Conservation (phyloP, 2,113 vertebrate genomes). For the Macrotus californicus region DNA sequence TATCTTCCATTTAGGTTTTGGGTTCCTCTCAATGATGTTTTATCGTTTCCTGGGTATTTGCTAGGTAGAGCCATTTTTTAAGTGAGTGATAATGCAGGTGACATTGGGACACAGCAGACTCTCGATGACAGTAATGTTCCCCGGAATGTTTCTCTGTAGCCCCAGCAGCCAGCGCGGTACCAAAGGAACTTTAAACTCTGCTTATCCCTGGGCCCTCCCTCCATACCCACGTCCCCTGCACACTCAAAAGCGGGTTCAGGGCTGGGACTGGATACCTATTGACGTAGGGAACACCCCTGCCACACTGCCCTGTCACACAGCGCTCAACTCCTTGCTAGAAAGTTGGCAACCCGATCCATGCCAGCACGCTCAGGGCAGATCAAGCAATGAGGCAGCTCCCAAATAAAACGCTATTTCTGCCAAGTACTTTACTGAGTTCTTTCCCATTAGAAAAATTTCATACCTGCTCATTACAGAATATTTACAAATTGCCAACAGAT, state of each 20-base stretch:
- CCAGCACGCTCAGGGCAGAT: not conserved
- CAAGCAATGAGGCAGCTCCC: not conserved
- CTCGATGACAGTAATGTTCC: not conserved
- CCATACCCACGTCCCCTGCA: not conserved
- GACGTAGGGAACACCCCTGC: not conserved
- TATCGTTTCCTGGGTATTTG: not conserved
- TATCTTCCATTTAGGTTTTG: not conserved
- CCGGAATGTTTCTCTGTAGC: not conserved
- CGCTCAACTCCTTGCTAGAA: not conserved
- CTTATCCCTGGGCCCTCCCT: not conserved
- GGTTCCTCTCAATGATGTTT: not conserved
- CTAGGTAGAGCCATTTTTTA: not conserved
- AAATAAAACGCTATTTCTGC: not conserved
- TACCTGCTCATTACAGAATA: not conserved
- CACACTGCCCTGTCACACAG: not conserved
- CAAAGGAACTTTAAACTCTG: not conserved
- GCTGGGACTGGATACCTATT: fast-evolving
- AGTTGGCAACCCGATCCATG: not conserved
- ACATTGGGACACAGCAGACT: not conserved
- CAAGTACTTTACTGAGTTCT: not conserved
- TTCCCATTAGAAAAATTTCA: not conserved
- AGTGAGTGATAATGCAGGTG: not conserved
- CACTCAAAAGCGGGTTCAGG: not conserved
- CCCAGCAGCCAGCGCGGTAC: not conserved
- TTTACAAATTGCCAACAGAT: not conserved